Evolutionary conservation across 37 sponge, comb jelly and placozoan species (phyloP).

Genomic region (Mnemiopsis leidyi): DNA sequence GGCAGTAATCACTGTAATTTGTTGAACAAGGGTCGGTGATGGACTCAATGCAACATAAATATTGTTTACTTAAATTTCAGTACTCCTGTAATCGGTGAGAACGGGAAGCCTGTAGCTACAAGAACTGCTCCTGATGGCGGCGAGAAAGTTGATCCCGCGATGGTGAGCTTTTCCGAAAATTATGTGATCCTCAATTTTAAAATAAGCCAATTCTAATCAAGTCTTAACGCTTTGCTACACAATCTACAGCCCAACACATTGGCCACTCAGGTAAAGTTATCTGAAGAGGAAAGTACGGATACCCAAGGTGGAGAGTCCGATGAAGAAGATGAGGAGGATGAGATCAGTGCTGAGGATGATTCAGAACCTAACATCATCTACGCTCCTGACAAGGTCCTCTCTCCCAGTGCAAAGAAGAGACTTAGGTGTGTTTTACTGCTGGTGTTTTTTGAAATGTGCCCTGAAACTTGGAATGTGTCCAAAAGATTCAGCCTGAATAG

Average conservation of each 20-base stretch:
- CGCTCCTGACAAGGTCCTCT: neutral
- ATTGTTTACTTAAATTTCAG: no score
- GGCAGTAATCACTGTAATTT: neutral
- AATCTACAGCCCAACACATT: no score
- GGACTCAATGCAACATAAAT: no score
- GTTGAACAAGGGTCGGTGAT: no score
- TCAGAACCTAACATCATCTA: neutral
- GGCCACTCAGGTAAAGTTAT: no score
- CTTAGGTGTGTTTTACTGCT: slow-evolving; percentile 1
- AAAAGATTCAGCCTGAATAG: no score
- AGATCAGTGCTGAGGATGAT: neutral
- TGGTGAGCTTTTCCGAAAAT: no score
- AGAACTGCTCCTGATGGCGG: slow-evolving; percentile 1
- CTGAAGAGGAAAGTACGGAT: neutral
- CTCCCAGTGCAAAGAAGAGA: neutral
- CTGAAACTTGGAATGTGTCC: no score
- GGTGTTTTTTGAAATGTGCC: no score
- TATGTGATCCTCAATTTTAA: no score
- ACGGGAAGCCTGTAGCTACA: neutral
- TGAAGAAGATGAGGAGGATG: slow-evolving; percentile 21
- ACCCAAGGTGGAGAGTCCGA: neutral
- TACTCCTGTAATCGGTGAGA: neutral
- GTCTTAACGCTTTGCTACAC: no score
- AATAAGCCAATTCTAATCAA: no score
- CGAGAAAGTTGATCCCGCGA: neutral